Evolutionary conservation across 2,888 invertebrate species (phyloP), one percentile per base, ranked within the genome.

Genomic region (Dysmachus trigonus): DNA sequence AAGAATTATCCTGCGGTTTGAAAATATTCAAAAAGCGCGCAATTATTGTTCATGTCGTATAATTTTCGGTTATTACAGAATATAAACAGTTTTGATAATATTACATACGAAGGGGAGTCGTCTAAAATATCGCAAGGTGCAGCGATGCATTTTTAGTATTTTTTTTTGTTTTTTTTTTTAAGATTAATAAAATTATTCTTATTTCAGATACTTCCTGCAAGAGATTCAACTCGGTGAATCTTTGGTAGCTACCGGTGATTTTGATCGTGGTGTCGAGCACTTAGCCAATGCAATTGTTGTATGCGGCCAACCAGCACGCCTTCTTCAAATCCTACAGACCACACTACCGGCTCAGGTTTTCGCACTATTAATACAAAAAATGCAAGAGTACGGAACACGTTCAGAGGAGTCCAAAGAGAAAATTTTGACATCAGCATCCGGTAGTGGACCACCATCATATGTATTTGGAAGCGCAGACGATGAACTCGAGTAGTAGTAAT

Each of bases 261-360:
- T 97, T 87, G 97, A 98, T 88, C 96, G 95, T 74, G 99, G 98
- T 51, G 97, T 99, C 82, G 98, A 98, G 91, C 99, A 99, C 93
- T 94, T 99, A 89, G 97, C 97, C 72, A 98, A 98, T 92, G 99
- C 99, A 8, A 97, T 99, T n/a, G 97, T 98, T 3, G 97, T 99
- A 33, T 99, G 99, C 91, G 98, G 98, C 13, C 98, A 99, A 88
- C 92, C 92, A 33, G 91, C 92, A 76, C 90, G 92, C 83, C 88
- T 92, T 15, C 88, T 92, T 82, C 92, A 92, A 89, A 91, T 92
- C 87, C 94, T 99, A 85, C 98, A 98, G 93, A 98, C 98, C 93
- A 98, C 99, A 47, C 94, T 99, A 92, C 98, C 99, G 86, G 97
- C 98, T 27, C 97, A 97, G 90, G 97, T 98, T 91, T 99, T 98